Percentiles rank a stretch among this genome's conserved stretches.
phyloP scores from a whole-genome alignment of 1,140 invertebrate species.

The Apis laboriosa region DNA sequence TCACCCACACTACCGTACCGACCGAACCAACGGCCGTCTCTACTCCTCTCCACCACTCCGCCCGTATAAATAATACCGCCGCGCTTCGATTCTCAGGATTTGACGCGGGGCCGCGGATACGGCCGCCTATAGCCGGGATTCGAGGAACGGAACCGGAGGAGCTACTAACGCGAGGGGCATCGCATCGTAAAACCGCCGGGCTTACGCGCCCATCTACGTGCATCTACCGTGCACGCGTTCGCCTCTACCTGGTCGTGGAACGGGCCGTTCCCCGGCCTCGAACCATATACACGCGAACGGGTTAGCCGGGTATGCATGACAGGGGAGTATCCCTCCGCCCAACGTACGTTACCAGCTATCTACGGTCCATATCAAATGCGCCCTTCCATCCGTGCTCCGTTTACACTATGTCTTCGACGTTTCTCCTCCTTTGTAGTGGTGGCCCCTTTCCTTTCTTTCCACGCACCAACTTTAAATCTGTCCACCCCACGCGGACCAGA shows the following conservation, averaged over 20 bases:
- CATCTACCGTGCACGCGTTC: constrained; percentile 13
- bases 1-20: constrained; percentile 23
- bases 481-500: too few species aligned
- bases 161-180: constrained; percentile 11
- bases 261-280: constrained; percentile 2
- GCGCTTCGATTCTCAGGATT: constrained; percentile 62
- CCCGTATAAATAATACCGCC: constrained; percentile 72
- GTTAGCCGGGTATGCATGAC: constrained; percentile 64
- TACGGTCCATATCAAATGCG: constrained; percentile 79
- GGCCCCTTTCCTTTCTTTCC: not conserved
- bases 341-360: constrained; percentile 78
- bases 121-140: not conserved
- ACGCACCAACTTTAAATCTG: too few species aligned
- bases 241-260: constrained; percentile 9
- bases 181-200: constrained; percentile 49
- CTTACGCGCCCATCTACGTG: constrained; percentile 47
- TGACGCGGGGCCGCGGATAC: constrained; percentile 38
- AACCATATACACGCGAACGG: constrained; percentile 48
- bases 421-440: not conserved
- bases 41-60: constrained; percentile 15
- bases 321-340: constrained; percentile 69
- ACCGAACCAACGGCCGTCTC: not conserved
- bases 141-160: constrained; percentile 1
- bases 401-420: constrained; percentile 31
- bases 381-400: constrained; percentile 57